Percentiles rank a stretch among this genome's conserved stretches.
These are phyloP conservation scores for Rhagium mordax DNA, from an alignment of 2,888 invertebrate genomes.

Conservation along the genomic window DNA sequence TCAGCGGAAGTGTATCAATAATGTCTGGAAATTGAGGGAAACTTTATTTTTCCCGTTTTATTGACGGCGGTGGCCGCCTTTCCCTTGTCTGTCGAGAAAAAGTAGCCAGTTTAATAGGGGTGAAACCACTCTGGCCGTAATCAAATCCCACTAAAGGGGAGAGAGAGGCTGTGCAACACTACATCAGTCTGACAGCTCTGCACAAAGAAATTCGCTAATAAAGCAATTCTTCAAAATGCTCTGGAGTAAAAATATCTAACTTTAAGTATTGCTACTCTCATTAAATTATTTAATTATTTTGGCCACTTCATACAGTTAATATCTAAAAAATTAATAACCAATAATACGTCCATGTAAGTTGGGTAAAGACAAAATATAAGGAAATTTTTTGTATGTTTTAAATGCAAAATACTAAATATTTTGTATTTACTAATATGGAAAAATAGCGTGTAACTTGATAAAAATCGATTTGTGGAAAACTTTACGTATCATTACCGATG, in stretches of 20 bases:
- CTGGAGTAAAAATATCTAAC: conserved; percentile 21
- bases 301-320: no score
- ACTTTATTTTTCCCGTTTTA: conserved; percentile 68
- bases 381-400: no score
- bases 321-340: no score
- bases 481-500: no score
- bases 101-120: conserved; percentile 71
- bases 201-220: conserved; percentile 63
- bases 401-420: no score
- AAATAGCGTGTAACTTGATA: no score
- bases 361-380: no score
- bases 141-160: conserved; percentile 67
- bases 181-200: conserved; percentile 66
- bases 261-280: not conserved
- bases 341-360: no score
- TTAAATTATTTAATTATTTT: no score
- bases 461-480: no score
- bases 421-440: no score
- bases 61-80: conserved; percentile 72
- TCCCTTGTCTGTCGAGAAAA: conserved; percentile 73
- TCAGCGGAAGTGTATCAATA: conserved; percentile 67
- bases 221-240: conserved; percentile 39
- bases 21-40: conserved; percentile 56
- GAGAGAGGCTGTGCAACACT: conserved; percentile 56
- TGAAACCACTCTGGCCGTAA: conserved; percentile 71